Evolutionary conservation across 2,888 invertebrate genomes (phyloP).

Genomic region (Eristalis pertinax): DNA sequence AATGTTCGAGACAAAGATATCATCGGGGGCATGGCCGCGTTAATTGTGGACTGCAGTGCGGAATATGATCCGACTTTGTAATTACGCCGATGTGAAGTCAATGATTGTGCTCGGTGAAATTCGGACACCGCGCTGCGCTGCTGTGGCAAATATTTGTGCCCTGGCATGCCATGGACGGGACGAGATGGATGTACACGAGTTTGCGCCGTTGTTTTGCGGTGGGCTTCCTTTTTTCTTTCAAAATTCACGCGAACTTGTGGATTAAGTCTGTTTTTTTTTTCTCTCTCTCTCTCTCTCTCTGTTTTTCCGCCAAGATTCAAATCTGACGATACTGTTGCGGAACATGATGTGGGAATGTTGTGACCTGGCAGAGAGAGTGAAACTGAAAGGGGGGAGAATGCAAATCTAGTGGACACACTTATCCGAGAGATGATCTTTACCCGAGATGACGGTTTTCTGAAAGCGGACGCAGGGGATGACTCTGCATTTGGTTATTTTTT

Average conservation of each 20-base stretch:
- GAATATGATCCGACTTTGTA: slow-evolving; percentile 67
- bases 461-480: background rate
- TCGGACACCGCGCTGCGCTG: slow-evolving; percentile 7
- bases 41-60: slow-evolving; percentile 68
- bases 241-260: slow-evolving; percentile 40
- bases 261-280: background rate
- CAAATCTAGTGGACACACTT: slow-evolving; percentile 6
- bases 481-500: background rate
- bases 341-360: slow-evolving; percentile 45
- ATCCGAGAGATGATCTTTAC: background rate
- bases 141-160: slow-evolving; percentile 51
- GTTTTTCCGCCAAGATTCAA: slow-evolving; percentile 6
- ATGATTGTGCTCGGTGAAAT: slow-evolving; percentile 44
- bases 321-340: slow-evolving; percentile 8
- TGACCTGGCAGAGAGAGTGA: background rate
- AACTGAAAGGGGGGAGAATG: background rate
- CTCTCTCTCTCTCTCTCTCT: background rate
- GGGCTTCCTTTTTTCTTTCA: slow-evolving; percentile 5
- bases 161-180: background rate
- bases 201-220: slow-evolving; percentile 31
- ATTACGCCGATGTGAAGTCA: slow-evolving; percentile 64
- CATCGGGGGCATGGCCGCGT: slow-evolving; percentile 70
- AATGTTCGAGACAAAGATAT: slow-evolving; percentile 61
- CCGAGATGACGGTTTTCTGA: background rate
- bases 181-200: slow-evolving; percentile 55